A percentile compares a stretch with the other conserved stretches of the same genome.
Conservation (phyloP, 1,140 invertebrate species). For the Cyclina sinensis region DNA sequence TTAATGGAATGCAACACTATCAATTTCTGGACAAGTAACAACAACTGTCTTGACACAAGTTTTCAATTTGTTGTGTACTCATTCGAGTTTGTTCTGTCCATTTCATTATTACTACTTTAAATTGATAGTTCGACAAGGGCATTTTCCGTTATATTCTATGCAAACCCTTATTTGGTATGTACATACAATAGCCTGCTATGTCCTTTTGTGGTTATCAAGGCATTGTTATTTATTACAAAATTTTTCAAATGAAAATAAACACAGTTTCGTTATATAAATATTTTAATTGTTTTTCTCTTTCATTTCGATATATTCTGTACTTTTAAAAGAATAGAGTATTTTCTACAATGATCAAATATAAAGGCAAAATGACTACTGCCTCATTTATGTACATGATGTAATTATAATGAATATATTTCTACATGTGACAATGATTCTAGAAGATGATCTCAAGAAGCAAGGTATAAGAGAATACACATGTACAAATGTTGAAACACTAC, state of each 20-base stretch:
- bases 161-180: too few relatives aligned
- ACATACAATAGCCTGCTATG: too few relatives aligned
- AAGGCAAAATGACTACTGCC: conserved; percentile 12
- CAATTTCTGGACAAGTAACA: too few relatives aligned
- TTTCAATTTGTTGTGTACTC: too few relatives aligned
- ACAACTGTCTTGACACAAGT: too few relatives aligned
- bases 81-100: too few relatives aligned
- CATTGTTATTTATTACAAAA: too few relatives aligned
- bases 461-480: neutral
- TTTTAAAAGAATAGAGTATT: conserved; percentile 50
- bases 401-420: neutral
- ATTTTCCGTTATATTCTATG: too few relatives aligned
- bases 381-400: conserved; percentile 61
- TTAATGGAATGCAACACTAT: too few relatives aligned
- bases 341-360: conserved; percentile 18
- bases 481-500: neutral
- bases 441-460: neutral
- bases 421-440: neutral
- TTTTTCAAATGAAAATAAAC: conserved; percentile 1
- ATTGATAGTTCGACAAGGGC: too few relatives aligned
- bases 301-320: conserved; percentile 24
- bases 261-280: conserved; percentile 42
- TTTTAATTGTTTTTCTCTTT: conserved; percentile 37
- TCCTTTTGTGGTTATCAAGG: too few relatives aligned
- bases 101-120: too few relatives aligned